A percentile compares a stretch with the other conserved stretches of the same genome.
phyloP scores from a whole-genome alignment of 2,797 vertebrate species.

The Peromyscus aztecus region DNA sequence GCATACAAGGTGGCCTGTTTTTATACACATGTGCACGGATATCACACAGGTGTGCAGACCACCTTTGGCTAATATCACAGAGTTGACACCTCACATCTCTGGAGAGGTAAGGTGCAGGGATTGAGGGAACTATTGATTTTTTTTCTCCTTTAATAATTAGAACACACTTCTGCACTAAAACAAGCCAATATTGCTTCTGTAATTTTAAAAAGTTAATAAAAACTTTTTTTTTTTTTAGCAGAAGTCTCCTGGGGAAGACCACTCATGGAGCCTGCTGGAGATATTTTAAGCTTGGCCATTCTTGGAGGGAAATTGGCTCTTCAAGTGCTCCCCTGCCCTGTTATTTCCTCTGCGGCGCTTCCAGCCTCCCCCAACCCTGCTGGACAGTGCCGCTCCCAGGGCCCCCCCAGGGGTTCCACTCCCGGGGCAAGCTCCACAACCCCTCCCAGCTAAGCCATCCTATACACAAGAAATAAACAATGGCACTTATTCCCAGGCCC shows the following conservation, averaged over 20 bases:
- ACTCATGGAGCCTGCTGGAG: neutral
- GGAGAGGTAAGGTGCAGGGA: neutral
- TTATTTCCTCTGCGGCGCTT: neutral
- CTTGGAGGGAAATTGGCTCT: neutral
- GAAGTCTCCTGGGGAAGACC: neutral
- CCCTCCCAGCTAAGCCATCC: slow-evolving; percentile 25
- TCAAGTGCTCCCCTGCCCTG: neutral
- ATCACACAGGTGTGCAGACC: neutral
- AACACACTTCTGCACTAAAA: slow-evolving; percentile 40
- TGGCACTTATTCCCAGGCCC: neutral
- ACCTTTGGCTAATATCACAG: neutral
- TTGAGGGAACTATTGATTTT: slow-evolving; percentile 6
- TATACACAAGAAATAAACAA: neutral
- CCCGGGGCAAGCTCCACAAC: neutral
- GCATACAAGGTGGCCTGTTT: neutral
- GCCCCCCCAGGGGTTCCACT: neutral
- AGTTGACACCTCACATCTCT: neutral
- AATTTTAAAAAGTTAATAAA: slow-evolving; percentile 70
- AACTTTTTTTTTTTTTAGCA: slow-evolving; percentile 39
- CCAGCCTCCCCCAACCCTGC: neutral
- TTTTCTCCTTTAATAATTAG: slow-evolving; percentile 58
- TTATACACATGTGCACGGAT: neutral
- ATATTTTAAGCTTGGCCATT: neutral
- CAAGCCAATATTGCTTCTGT: slow-evolving; percentile 46
- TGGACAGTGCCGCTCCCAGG: neutral